Conservation (phyloP, 2,113 vertebrate species). For the Zootoca vivipara region DNA sequence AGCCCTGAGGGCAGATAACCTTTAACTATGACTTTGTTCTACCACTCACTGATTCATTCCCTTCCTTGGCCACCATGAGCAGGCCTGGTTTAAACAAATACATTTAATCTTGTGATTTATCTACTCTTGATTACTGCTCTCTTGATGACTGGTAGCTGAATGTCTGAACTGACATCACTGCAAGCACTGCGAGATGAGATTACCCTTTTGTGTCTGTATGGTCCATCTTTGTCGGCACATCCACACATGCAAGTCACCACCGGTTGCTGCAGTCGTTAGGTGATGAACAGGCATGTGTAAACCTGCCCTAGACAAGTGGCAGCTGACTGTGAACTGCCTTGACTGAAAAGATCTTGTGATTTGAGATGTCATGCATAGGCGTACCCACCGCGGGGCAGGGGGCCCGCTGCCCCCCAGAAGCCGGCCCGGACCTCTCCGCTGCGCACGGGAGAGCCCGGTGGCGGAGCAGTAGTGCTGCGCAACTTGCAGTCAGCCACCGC, state of each 20-base stretch:
- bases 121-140: neutral
- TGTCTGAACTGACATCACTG: neutral
- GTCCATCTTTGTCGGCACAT: neutral
- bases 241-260: neutral
- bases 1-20: conserved; percentile 15
- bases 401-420: too few species aligned
- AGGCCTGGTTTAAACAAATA: neutral
- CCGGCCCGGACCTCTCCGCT: too few species aligned
- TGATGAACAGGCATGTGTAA: neutral
- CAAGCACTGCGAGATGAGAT: neutral
- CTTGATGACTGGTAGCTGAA: neutral
- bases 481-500: too few species aligned
- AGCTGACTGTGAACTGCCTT: neutral
- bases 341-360: neutral
- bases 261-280: neutral
- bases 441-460: too few species aligned
- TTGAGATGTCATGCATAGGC: neutral
- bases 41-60: neutral
- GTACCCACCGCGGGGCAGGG: too few species aligned
- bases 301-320: neutral
- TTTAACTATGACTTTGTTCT: neutral
- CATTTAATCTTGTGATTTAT: neutral
- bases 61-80: neutral
- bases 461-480: too few species aligned
- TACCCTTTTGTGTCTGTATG: neutral